Base-by-base conservation (phyloP, 1,140 invertebrate species). In the Aphaenogaster ashmeadi region DNA sequence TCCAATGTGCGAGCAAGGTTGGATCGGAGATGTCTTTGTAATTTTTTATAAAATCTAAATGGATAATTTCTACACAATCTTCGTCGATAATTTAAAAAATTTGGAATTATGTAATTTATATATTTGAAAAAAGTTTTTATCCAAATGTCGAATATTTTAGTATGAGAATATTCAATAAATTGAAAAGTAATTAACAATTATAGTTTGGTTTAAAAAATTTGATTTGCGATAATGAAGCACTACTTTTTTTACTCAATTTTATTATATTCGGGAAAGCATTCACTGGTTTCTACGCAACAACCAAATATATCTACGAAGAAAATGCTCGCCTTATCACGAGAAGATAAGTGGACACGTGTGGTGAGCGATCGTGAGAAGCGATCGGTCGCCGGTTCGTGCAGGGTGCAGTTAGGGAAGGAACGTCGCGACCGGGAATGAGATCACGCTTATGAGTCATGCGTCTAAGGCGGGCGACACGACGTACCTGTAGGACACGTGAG, bases 391-490 rank as follows among this genome's bases (percentile, higher is more conserved):
- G n/a, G 21, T 47, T 36, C 1, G 8, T n/a, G n/a, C 54, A 38
- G 67, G 64, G 9, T 36, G n/a, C 36, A 41, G 71, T 84, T 69
- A 72, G 54, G 44, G 56, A 78, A 56, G 54, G 56, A 77, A 38
- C 64, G 41, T 64, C n/a, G 50, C n/a, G 72, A 60, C 74, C 13
- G 54, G n/a, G 58, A 78, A 27, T 91, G 90, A 91, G 66, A 91
- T 91, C 90, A 90, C 75, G 47, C 41, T 33, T 47, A 75, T 90
- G 90, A 91, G 71, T 91, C 90, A 91, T 11, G 52, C 56, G 36
- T 91, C 38, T 54, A 66, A 78, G 69, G 54, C 54, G 60, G 64
- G 44, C 75, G 41, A 69, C 38, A 36, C 38, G 54, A 84, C 86
- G 60, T 87, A 91, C 85, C 87, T 80, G 72, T 78, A 89, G 79